phyloP scores from a whole-genome alignment of 2,797 vertebrate species.

The Neosalanx taihuensis region DNA sequence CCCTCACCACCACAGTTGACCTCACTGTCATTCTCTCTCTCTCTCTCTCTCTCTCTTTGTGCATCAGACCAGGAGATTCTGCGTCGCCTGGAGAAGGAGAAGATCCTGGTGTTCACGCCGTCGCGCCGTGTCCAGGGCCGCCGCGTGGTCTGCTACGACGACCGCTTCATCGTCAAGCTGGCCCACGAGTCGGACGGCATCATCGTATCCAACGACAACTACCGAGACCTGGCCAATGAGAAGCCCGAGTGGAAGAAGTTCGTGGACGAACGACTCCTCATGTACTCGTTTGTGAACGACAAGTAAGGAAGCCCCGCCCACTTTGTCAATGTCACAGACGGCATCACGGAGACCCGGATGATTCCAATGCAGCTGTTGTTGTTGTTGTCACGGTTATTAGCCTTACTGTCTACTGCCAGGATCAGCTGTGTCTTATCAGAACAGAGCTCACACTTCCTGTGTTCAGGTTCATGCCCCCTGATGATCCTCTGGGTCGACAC shows the following conservation, averaged over 20 bases:
- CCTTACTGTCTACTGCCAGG: neutral
- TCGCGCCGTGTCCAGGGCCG: constrained; percentile 94
- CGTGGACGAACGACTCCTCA: constrained; percentile 93
- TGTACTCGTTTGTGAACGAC: constrained; percentile 99
- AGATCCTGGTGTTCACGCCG: constrained; percentile 94
- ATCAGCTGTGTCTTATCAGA: neutral
- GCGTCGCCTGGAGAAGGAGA: constrained; percentile 90
- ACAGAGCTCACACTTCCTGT: neutral
- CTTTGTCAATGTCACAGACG: neutral
- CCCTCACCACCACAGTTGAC: too few species aligned
- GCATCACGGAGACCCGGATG: neutral
- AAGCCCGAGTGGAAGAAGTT: constrained; percentile 99
- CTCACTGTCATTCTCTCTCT: neutral
- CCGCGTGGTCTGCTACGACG: constrained; percentile 95
- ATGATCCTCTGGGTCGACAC: constrained; percentile 94
- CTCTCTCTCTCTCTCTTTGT: neutral
- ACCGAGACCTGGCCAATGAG: constrained; percentile 94
- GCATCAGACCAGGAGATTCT: constrained; percentile 90
- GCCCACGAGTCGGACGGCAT: constrained; percentile 95
- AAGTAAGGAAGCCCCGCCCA: constrained; percentile 80
- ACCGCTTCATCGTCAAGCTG: constrained; percentile 96
- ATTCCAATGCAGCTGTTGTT: neutral
- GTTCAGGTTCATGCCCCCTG: constrained; percentile 95
- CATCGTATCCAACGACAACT: constrained; percentile 98
- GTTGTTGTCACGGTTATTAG: neutral